Evolutionary conservation across 1,140 invertebrate genomes (phyloP).

Genomic region (Drosophila kepulauana): DNA sequence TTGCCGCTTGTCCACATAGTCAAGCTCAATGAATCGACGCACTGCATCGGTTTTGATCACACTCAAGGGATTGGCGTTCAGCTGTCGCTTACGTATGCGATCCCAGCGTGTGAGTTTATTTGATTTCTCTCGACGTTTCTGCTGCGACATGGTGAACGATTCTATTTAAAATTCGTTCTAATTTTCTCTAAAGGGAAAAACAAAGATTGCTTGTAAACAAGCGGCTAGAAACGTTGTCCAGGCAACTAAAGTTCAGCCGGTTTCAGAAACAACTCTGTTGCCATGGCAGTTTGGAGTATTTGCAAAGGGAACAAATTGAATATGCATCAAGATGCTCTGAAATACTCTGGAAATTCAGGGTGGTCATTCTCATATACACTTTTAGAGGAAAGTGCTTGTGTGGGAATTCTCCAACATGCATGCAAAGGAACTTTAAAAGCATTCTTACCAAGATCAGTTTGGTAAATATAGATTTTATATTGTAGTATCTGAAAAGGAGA

Average conservation of each 20-base stretch:
- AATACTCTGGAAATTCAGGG: too few relatives aligned
- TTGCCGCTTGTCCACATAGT: conserved; percentile 67
- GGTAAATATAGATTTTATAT: too few relatives aligned
- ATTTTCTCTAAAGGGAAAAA: not conserved
- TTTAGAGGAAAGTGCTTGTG: too few relatives aligned
- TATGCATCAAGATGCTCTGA: too few relatives aligned
- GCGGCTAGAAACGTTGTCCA: conserved; percentile 35
- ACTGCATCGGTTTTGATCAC: conserved; percentile 73
- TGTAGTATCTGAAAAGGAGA: too few relatives aligned
- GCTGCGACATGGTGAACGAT: conserved; percentile 47
- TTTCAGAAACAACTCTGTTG: not conserved
- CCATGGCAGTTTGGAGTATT: not conserved
- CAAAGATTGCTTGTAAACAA: conserved; percentile 58
- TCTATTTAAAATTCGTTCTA: not conserved
- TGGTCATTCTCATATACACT: too few relatives aligned
- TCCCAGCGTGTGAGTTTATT: conserved; percentile 79
- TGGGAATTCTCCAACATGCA: too few relatives aligned
- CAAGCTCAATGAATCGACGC: conserved; percentile 71
- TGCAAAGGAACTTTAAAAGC: too few relatives aligned
- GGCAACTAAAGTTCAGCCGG: conserved; percentile 47
- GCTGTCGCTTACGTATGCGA: conserved; percentile 76
- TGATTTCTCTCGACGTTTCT: conserved; percentile 76
- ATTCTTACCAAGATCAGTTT: too few relatives aligned
- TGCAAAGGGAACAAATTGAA: too few relatives aligned
- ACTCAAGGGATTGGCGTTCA: conserved; percentile 49